A percentile compares a stretch with the other conserved stretches of the same genome.
Evolutionary conservation across 2,797 vertebrate species (phyloP).

Genomic region (Pangasius djambal): DNA sequence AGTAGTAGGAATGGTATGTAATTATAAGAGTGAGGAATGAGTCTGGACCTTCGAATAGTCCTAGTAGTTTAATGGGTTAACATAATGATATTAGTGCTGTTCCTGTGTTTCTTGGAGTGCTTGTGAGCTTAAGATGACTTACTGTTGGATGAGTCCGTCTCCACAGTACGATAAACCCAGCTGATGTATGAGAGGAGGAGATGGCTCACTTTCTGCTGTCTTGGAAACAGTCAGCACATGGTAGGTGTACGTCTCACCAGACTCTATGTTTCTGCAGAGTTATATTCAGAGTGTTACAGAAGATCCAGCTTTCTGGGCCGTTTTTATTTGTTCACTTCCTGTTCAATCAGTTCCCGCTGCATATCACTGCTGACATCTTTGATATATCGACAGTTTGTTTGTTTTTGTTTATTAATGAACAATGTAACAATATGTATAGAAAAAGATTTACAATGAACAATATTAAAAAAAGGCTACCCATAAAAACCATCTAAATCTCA

Average conservation of each 20-base stretch:
- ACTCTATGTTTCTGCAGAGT: conserved; percentile 74
- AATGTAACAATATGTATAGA: neutral
- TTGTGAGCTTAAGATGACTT: conserved; percentile 50
- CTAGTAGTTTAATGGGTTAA: neutral
- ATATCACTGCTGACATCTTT: neutral
- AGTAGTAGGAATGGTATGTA: neutral
- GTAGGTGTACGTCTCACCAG: conserved; percentile 75
- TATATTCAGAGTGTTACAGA: conserved; percentile 40
- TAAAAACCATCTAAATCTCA: neutral
- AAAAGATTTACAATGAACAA: neutral
- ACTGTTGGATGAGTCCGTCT: conserved; percentile 84
- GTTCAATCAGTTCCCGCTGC: neutral
- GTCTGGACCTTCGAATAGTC: neutral
- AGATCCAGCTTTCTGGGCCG: neutral
- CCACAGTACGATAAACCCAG: conserved; percentile 84
- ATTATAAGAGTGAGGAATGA: neutral
- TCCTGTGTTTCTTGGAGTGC: neutral
- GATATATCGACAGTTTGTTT: neutral
- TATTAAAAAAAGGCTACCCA: neutral
- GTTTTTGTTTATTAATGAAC: neutral
- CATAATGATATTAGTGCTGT: neutral
- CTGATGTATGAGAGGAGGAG: conserved; percentile 74
- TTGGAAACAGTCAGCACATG: conserved; percentile 74
- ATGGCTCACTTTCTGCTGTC: conserved; percentile 77
- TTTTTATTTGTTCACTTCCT: neutral